These are phyloP conservation scores for Poliocrania exsul DNA, from an alignment of 2,797 vertebrate genomes.

Conservation along the genomic window DNA sequence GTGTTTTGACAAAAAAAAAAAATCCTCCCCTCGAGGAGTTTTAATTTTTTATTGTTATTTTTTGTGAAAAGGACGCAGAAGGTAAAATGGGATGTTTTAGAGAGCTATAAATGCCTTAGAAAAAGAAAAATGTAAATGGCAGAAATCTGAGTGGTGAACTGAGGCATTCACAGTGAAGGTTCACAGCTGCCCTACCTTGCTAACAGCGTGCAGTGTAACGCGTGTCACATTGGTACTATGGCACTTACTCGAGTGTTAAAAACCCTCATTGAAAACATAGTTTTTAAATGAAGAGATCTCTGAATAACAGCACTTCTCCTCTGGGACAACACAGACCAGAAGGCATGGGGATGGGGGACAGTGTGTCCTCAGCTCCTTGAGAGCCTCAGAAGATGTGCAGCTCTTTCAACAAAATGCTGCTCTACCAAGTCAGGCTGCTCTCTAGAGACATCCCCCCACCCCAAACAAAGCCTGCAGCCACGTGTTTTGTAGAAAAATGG, in stretches of 20 bases:
- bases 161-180: not conserved
- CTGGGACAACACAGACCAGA: not conserved
- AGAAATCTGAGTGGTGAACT: not conserved
- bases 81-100: not conserved
- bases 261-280: not conserved
- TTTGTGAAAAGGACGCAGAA: not conserved
- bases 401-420: not conserved
- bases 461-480: not conserved
- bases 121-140: conserved; percentile 15
- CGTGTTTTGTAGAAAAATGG: not conserved
- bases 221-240: not conserved
- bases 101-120: conserved; percentile 1
- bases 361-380: not conserved
- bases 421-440: not conserved
- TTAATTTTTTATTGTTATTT: not conserved
- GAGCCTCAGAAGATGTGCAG: not conserved
- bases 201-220: not conserved
- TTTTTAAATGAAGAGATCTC: not conserved
- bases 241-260: not conserved
- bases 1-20: not conserved
- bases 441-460: not conserved
- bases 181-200: not conserved
- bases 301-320: not conserved
- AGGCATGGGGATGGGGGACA: not conserved
- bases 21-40: not conserved